Evolutionary conservation across 2,888 invertebrate genomes (phyloP), one percentile per base, ranked within the genome.

Genomic region (Colostygia pectinataria): DNA sequence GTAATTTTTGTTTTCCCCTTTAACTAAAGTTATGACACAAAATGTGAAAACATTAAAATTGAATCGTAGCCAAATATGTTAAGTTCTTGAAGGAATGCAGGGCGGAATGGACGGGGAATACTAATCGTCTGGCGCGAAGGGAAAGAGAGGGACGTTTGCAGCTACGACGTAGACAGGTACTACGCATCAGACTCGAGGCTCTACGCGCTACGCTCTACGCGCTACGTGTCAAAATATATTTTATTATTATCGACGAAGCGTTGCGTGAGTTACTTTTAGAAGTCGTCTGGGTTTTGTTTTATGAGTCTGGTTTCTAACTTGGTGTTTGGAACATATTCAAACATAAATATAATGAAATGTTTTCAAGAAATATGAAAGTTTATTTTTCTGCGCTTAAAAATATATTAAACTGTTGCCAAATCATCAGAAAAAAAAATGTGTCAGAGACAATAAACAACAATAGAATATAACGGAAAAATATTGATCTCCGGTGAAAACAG

Each of bases 31-130:
- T 86, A 83, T 83, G 81, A 81, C 83, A 83, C 77, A 83, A 84
- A 57, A 81, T 84, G 80, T 82, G 81, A 81, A 84, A 82, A 83
- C 78, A 87, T 84, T 84, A 80, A 83, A 85, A 86, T 89, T 88
- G 82, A 88, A 85, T 79, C 76, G 74, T 69, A 65, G 84, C 83
- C 85, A 88, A 87, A 85, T 84, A 83, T 84, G 82, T 82, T 83
- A 81, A 80, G 74, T 80, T 80, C 61, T 77, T 66, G 63, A 74
- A 72, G 71, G 77, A 77, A 80, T 78, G 73, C 69, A 69, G 74
- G 70, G 69, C 65, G 68, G 70, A 67, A 71, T 75, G 74, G 70
- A 58, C 64, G 65, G 74, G 73, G 80, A 79, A 86, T 81, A 81
- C 74, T 80, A 81, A 84, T 82, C 74, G 73, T 61, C 57, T 58